Base-by-base conservation (phyloP, 2,888 invertebrate genomes). In the Listrodromus nycthemerus region DNA sequence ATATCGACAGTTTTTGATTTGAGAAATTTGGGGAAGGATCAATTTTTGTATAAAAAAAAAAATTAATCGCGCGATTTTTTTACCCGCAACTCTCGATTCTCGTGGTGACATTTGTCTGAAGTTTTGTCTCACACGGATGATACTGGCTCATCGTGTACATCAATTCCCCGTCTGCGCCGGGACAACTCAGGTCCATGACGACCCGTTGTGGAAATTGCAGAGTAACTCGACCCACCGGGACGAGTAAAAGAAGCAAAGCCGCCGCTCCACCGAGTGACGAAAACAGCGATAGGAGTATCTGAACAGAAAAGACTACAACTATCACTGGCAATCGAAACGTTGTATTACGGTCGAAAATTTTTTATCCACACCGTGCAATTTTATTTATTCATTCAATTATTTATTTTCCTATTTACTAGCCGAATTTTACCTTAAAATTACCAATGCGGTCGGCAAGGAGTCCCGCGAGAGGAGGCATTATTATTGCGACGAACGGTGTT, bases 381-480 rank as follows among this genome's bases (percentile, higher is more conserved):
- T n/a, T n/a, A n/a, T n/a, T n/a, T n/a, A n/a, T n/a, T n/a, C n/a
- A n/a, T n/a, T n/a, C n/a, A n/a, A 30, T 30, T 30, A 3, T 30
- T 3, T 30, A 30, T 30, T 30, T 30, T 30, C n/a, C n/a, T 30
- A 5, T 30, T 30, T 5, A 6, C 4, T 50, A 5, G 50, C n/a
- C 50, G 50, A 50, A 52, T 21, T 21, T 67, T 91, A 97, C 97
- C 94, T 96, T 96, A 92, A 97, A 97, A 93, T 97, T 97, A 85
- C 97, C 97, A 86, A 97, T 96, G 93, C 96, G 96, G 93, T 97
- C 97, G 0, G 97, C 97, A 52, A 97, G 93, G 94, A 97, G 95
- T 81, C 97, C 97, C 3, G 97, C 96, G 45, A 97, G 91, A 1
- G 97, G 97, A 48, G 97, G 97, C 95, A 97, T 96, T 83, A 97